Percentiles rank a stretch among this genome's conserved stretches.
Conservation (phyloP, 92 coral and sea anemone species). For the Montipora capitata region DNA sequence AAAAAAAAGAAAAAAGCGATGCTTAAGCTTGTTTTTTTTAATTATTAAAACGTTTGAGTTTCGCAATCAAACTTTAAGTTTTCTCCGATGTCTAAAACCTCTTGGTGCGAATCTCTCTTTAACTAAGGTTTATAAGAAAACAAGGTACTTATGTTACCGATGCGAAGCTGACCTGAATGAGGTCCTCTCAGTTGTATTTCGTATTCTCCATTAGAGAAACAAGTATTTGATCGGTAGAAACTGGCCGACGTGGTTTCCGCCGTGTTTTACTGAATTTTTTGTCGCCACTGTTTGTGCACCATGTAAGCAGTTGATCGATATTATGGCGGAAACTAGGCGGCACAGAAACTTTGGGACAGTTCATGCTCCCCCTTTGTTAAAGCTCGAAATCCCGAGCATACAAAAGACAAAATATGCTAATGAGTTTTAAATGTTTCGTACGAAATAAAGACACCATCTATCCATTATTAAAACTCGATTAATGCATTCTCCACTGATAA, state of each 20-base stretch:
- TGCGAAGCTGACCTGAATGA: too few relatives aligned
- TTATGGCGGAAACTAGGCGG: constrained; percentile 42
- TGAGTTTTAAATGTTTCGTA: constrained; percentile 77
- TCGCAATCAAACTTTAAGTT: too few relatives aligned
- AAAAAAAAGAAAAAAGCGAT: background rate
- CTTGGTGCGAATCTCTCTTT: background rate
- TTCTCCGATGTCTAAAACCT: too few relatives aligned
- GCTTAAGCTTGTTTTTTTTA: background rate
- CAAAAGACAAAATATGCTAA: constrained; percentile 85
- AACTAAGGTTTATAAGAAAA: background rate
- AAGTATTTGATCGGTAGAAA: background rate
- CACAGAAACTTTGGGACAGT: constrained; percentile 43
- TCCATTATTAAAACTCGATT: constrained; percentile 79
- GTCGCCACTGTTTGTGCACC: background rate
- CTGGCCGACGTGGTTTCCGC: background rate
- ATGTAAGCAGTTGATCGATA: constrained; percentile 28
- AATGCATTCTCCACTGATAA: constrained; percentile 90
- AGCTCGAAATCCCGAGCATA: constrained; percentile 29
- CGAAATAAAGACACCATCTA: constrained; percentile 79
- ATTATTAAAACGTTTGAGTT: background rate
- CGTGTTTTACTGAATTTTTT: background rate
- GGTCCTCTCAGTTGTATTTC: background rate
- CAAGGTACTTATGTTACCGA: background rate
- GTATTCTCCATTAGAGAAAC: background rate
- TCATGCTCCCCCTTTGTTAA: constrained; percentile 54